Conservation (phyloP, 2,113 vertebrate genomes). For the Orthonyx spaldingii region DNA sequence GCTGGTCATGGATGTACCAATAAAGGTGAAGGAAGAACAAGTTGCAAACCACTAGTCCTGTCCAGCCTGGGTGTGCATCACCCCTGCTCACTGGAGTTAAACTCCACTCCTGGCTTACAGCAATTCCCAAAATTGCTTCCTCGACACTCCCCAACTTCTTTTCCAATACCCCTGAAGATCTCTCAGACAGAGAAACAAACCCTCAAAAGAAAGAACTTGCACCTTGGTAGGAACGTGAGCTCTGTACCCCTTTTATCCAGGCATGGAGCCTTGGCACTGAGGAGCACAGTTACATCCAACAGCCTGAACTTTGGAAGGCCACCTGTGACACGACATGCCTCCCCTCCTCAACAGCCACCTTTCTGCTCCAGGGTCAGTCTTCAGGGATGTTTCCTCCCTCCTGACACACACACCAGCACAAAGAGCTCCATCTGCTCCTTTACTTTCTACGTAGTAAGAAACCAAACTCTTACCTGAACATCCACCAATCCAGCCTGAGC, state of each 20-base stretch:
- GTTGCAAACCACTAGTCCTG: neutral
- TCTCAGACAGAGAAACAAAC: neutral
- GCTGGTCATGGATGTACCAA: neutral
- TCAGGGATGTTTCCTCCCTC: neutral
- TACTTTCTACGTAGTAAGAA: neutral
- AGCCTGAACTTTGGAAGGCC: neutral
- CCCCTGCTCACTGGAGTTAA: neutral
- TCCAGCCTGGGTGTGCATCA: neutral
- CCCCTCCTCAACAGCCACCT: neutral
- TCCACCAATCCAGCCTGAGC: neutral
- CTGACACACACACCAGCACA: rapidly evolving
- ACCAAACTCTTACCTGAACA: neutral
- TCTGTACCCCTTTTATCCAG: neutral
- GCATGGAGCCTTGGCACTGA: rapidly evolving
- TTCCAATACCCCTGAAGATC: neutral
- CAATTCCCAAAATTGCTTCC: neutral
- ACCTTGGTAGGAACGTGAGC: rapidly evolving
- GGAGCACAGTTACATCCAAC: neutral
- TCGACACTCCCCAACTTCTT: neutral
- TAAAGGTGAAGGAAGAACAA: neutral
- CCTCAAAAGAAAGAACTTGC: neutral
- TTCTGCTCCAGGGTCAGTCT: neutral
- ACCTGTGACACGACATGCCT: neutral
- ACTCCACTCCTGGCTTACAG: neutral
- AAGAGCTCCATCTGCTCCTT: neutral